These are phyloP conservation scores for Cairina moschata DNA, from an alignment of 2,113 vertebrate species.

Conservation along the genomic window DNA sequence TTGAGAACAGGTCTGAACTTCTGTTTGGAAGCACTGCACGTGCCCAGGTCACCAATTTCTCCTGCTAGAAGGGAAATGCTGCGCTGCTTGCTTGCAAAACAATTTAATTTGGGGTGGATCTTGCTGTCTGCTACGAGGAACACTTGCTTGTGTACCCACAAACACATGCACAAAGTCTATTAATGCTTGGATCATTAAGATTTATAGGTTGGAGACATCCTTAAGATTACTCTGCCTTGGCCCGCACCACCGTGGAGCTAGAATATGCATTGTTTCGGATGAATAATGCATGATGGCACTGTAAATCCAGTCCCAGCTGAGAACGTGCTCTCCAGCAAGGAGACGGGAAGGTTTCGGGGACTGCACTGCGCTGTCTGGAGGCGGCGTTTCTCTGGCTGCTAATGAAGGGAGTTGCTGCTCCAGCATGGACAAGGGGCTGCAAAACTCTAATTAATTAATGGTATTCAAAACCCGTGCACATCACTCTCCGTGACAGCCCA, in stretches of 20 bases:
- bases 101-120: neutral
- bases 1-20: neutral
- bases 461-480: neutral
- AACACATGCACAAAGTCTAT: neutral
- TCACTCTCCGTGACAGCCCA: neutral
- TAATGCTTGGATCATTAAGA: neutral
- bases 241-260: neutral
- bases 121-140: neutral
- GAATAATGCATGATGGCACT: constrained; percentile 33
- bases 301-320: constrained; percentile 42
- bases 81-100: neutral
- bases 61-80: neutral
- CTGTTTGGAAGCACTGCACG: neutral
- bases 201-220: neutral
- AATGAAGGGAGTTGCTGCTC: constrained; percentile 11
- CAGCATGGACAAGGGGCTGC: neutral
- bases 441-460: constrained; percentile 21
- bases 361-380: neutral
- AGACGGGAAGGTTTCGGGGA: constrained; percentile 6
- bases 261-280: constrained; percentile 28
- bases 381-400: neutral
- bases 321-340: neutral
- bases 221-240: neutral
- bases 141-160: neutral
- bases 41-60: neutral